Base-by-base conservation (phyloP, 2,113 vertebrate genomes). In the Urocynchramus pylzowi region DNA sequence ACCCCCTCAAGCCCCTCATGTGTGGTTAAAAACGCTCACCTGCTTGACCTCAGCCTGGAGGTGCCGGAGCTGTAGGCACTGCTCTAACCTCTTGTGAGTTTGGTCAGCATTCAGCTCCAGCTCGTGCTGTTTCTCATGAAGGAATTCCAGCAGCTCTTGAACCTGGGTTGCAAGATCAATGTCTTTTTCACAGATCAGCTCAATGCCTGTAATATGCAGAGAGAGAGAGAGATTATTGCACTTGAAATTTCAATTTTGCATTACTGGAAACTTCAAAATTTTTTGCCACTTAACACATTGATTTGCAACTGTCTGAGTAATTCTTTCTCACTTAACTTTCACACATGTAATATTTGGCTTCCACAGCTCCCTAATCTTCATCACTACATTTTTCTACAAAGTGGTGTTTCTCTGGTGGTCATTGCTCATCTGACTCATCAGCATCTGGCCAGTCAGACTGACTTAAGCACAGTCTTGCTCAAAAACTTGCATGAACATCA, bases 1-100 rank as follows among this genome's bases (percentile, higher is more conserved):
- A 68, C 3, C 16, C 16, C 31, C 23, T 67, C 47, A 27, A 65
- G n/a, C 17, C 8, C n/a, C 22, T 35, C 39, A 27, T 5, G 16
- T 22, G n/a, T 30, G 26, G 21, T 65, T 35, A 60, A 77, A 89
- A 84, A 10, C 57, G 80, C 98, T 98, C 85, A 99, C 99, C 99
- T 99, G 99, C 94, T 99, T 99, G 87, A 99, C 99, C 96, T 99
- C 99, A 1, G 99, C 99, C 98, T 99, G 99, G 16, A 99, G 98
- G 95, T 99, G 99, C 93, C 99, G 98, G 49, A 99, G 98, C 81
- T 99, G 99, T 17, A 99, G 98, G 75, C 97, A 99, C 96, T 99
- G 99, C 96, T 99, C 99, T 24, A 99, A 98, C 31, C 98, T 98
- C 31, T 99, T 98, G 95, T 99, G 99, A 12, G 99, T 99, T 97